Percentiles rank a stretch among this genome's conserved stretches.
phyloP scores from a whole-genome alignment of 2,888 invertebrate genomes.

The Acleris holmiana region DNA sequence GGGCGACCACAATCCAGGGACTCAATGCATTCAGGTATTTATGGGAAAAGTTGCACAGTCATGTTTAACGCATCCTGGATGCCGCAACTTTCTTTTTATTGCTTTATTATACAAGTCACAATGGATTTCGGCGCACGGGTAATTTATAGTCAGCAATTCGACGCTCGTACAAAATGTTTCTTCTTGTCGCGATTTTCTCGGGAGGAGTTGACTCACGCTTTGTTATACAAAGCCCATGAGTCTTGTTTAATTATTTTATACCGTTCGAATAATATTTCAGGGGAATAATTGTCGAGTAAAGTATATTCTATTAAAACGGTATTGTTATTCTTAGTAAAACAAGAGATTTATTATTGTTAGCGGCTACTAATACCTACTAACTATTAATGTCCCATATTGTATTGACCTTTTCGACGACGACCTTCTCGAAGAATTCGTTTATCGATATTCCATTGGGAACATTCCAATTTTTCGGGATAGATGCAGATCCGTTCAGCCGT shows the following conservation, averaged over 20 bases:
- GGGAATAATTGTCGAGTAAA: conserved; percentile 5
- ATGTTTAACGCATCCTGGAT: conserved; percentile 45
- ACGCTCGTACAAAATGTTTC: conserved; percentile 33
- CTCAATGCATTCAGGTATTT: conserved; percentile 38
- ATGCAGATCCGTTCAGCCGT: too few relatives aligned
- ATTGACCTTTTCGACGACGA: too few relatives aligned
- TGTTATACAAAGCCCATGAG: conserved; percentile 25
- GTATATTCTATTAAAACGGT: conserved; percentile 2
- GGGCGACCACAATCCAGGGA: conserved; percentile 27
- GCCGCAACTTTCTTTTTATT: conserved; percentile 48
- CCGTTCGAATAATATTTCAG: conserved; percentile 13
- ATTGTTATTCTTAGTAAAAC: not conserved
- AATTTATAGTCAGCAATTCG: conserved; percentile 42
- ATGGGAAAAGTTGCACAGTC: conserved; percentile 36
- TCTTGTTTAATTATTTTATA: conserved; percentile 28
- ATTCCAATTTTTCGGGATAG: too few relatives aligned
- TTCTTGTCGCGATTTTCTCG: conserved; percentile 19
- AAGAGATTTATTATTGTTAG: too few relatives aligned
- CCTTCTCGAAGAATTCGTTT: too few relatives aligned
- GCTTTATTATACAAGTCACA: conserved; percentile 48
- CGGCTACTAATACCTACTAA: too few relatives aligned
- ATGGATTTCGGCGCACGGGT: conserved; percentile 40
- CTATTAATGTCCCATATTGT: too few relatives aligned
- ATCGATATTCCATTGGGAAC: too few relatives aligned
- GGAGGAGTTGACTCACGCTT: conserved; percentile 24